These are phyloP conservation scores for Dusona sp. DNA, from an alignment of 2,888 invertebrate genomes.

Conservation along the genomic window DNA sequence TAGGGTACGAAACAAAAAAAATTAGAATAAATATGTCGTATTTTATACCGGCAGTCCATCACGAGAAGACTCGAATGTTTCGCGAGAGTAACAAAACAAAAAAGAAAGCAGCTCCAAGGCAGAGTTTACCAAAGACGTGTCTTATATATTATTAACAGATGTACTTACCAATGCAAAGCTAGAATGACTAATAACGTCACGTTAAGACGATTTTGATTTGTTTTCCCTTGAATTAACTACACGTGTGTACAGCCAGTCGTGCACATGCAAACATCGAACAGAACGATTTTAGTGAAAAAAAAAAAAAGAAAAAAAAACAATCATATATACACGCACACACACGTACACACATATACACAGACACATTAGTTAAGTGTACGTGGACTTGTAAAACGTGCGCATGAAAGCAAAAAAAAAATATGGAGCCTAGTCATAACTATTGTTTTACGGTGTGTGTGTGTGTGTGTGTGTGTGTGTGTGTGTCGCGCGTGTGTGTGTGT, in stretches of 20 bases:
- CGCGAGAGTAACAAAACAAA: conserved; percentile 13
- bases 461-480: too few relatives aligned
- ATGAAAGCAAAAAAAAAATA: conserved; percentile 64
- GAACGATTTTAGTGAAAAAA: conserved; percentile 41
- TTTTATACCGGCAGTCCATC: too few relatives aligned
- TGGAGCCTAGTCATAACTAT: conserved; percentile 81
- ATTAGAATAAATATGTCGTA: not conserved
- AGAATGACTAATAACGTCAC: conserved; percentile 74
- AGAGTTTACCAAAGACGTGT: conserved; percentile 82
- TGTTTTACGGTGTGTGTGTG: conserved; percentile 70
- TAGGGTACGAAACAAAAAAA: conserved; percentile 4
- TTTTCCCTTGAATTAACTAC: conserved; percentile 66
- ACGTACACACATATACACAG: conserved; percentile 69
- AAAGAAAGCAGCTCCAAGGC: conserved; percentile 73
- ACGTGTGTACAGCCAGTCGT: conserved; percentile 64
- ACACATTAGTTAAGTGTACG: conserved; percentile 48
- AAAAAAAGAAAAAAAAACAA: conserved; percentile 17
- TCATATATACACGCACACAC: conserved; percentile 31
- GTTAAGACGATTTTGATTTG: conserved; percentile 70
- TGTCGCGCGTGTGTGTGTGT: too few relatives aligned
- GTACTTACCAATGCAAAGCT: conserved; percentile 80
- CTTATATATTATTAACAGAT: conserved; percentile 79
- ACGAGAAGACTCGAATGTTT: conserved; percentile 5
- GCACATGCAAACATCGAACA: conserved; percentile 67
- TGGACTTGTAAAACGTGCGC: conserved; percentile 28